Conservation (phyloP, 2,113 vertebrate genomes). For the Isurus oxyrinchus region DNA sequence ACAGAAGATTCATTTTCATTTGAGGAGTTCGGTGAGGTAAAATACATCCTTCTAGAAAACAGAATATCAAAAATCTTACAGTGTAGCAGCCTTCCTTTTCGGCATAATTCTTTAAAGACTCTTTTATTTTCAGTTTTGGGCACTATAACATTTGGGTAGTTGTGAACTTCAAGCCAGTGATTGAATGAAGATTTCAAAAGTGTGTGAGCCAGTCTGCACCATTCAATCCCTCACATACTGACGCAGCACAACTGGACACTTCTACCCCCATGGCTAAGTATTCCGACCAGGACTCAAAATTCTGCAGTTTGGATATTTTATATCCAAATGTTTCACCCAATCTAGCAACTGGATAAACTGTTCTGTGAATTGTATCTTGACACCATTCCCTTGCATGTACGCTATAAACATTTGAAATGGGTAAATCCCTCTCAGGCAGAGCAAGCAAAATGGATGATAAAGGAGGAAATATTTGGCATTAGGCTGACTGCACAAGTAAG, state of each 20-base stretch:
- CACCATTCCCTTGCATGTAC: background rate
- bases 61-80: background rate
- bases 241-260: background rate
- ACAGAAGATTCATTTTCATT: background rate
- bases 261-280: background rate
- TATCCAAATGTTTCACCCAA: background rate
- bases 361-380: background rate
- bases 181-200: background rate
- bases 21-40: background rate
- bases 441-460: background rate
- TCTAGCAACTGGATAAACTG: background rate
- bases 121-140: background rate
- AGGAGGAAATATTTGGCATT: background rate
- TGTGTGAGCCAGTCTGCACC: background rate
- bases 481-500: background rate
- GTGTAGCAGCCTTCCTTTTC: background rate
- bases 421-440: background rate
- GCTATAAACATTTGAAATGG: background rate
- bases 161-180: background rate
- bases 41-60: background rate
- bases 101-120: background rate
- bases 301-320: background rate
- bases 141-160: background rate
- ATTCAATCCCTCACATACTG: background rate
- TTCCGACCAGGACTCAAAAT: background rate